Evolutionary conservation across 2,797 vertebrate species (phyloP), one percentile per base, ranked within the genome.

Genomic region (Ctenopoma kingsleyae): DNA sequence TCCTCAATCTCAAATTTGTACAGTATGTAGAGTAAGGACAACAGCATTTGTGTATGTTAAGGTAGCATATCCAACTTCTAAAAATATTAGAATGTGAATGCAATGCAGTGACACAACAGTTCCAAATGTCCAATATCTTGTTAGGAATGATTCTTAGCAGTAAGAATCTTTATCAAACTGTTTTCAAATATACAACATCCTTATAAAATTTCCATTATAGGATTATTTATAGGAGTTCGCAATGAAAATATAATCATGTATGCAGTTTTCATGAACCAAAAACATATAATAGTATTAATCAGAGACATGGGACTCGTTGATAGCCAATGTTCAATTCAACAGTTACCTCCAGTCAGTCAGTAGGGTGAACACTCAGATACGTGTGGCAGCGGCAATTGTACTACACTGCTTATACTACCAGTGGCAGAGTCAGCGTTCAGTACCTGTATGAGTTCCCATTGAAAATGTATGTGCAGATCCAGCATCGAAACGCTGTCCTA

Each of bases 401-500:
- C 35, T 47, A 6, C 23, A 8, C 23, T 27, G 8, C 23, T 30
- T 36, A 27, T 4, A 60, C 25, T 19, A 58, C 41, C 22, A n/a
- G 53, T 44, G 17, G 49, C 58, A 68, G 12, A 63, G 57, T 67
- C 73, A 74, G 49, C 63, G 67, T 46, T 27, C 41, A 44, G 6
- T n/a, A n/a, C 59, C 60, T 55, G 41, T 72, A 60, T 57, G 46
- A 27, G 55, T 58, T 44, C 51, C 40, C 40, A 0, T 17, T 75
- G 58, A 48, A 57, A 75, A 63, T 67, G 56, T 86, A 71, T 69
- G 57, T 65, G 50, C 22, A 15, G 60, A 52, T 54, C 50, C 61
- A 51, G 46, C 51, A 4, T 40, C 35, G 55, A 54, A 72, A 74
- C 10, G 3, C 47, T 43, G 64, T 54, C 41, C 47, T 57, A 10